Base-by-base conservation (phyloP, 1,140 invertebrate genomes). In the Heliconius himera region DNA sequence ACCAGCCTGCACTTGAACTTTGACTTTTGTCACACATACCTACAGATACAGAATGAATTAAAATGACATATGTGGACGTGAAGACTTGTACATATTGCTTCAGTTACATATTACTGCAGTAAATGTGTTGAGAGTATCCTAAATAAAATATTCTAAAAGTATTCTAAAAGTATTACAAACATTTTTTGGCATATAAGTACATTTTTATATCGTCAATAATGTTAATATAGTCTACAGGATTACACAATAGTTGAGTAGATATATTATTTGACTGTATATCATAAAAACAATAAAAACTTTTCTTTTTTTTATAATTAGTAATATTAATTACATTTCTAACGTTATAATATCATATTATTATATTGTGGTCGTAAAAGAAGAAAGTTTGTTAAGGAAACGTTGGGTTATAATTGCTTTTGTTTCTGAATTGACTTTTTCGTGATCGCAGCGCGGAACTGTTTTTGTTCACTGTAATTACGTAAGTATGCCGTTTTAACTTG, bases 381-480 rank as follows among this genome's bases (percentile, higher is more conserved):
- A 80, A 80, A 80, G 74, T 80, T 60, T 60, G 74, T 76, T 70
- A 66, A 60, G 77, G 77, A 78, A 75, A 81, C 74, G 74, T 76
- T 75, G 73, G 73, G 46, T 74, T 72, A 60, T 73, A 29, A 74
- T 70, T 74, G 73, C 66, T 79, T 76, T 77, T 83, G 82, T 81
- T 83, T 81, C 73, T 82, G 74, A 75, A 80, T 82, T 80, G 36
- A 76, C 38, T 82, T 66, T 66, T 66, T 66, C 60, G 79, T 78
- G 79, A 78, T 81, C 54, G 77, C 79, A 56, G 72, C 74, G 76
- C 74, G 79, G 79, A 80, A 78, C 76, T 41, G 76, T 78, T 83
- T 76, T 81, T 77, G 76, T 83, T 76, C 79, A 51, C 71, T 71
- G 74, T 81, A 78, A 83, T 83, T 83, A 74, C 79, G 76, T 83